These are phyloP conservation scores for Bufo gargarizans DNA, from an alignment of 2,113 vertebrate genomes.

Conservation along the genomic window DNA sequence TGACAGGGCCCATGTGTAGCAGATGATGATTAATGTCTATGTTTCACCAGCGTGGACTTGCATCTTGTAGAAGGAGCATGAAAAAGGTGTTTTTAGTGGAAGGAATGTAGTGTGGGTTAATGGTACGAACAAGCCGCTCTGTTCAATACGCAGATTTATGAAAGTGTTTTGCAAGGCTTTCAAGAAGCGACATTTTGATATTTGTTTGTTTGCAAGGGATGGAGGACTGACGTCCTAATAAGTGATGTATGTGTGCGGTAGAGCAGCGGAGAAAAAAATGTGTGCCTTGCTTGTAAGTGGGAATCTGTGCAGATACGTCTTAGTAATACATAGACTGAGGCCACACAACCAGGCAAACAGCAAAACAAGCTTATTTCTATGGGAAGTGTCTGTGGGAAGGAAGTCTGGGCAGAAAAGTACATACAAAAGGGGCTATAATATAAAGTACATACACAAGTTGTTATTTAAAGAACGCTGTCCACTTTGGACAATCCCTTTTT, in stretches of 20 bases:
- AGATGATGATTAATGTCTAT: constrained; percentile 38
- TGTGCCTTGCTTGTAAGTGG: constrained; percentile 1
- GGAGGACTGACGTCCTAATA: constrained; percentile 6
- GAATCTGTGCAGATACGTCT: constrained; percentile 22
- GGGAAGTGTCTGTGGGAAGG: constrained; percentile 25
- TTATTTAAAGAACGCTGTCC: not conserved
- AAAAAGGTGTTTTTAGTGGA: constrained; percentile 51
- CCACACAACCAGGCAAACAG: constrained; percentile 34
- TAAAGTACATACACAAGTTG: not conserved
- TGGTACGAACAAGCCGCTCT: constrained; percentile 25
- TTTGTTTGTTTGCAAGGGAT: constrained; percentile 38
- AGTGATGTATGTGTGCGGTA: constrained; percentile 47
- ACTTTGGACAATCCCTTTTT: not conserved
- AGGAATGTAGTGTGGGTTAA: constrained; percentile 47
- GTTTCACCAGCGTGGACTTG: not conserved
- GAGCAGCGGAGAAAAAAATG: constrained; percentile 13
- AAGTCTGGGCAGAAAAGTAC: not conserved
- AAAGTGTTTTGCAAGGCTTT: constrained; percentile 40
- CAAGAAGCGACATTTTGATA: constrained; percentile 37
- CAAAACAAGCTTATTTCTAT: not conserved
- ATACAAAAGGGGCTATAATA: not conserved
- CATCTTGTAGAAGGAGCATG: constrained; percentile 33
- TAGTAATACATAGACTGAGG: not conserved
- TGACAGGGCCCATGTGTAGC: not conserved
- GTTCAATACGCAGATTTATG: constrained; percentile 43